A percentile compares a stretch with the other conserved stretches of the same genome.
phyloP scores from a whole-genome alignment of 1,140 invertebrate genomes.

The Diploscapter pachys region DNA sequence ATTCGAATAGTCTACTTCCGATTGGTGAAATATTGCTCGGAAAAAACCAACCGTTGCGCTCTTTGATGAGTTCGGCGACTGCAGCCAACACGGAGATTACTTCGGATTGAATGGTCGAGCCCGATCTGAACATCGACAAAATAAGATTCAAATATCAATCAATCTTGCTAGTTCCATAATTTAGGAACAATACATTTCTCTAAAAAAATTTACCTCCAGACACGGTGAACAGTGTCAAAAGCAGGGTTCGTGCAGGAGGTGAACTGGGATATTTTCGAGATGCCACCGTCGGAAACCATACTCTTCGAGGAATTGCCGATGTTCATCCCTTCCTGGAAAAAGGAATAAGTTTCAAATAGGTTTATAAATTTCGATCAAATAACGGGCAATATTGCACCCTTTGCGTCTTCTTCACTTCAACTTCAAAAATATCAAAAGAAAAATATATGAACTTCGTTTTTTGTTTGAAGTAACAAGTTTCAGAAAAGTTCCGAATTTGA shows the following conservation, averaged over 20 bases:
- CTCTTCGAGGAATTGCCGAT: constrained; percentile 24
- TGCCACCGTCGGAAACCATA: constrained; percentile 34
- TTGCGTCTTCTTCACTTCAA: constrained; percentile 9
- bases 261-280: constrained; percentile 37
- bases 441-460: not conserved
- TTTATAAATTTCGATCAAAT: no score
- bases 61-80: constrained; percentile 84
- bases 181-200: not conserved
- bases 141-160: not conserved
- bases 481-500: constrained; percentile 3
- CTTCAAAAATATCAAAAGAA: constrained; percentile 7
- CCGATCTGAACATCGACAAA: constrained; percentile 60
- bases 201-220: constrained; percentile 53
- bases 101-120: constrained; percentile 82
- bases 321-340: constrained; percentile 17
- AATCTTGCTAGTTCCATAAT: not conserved
- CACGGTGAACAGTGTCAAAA: constrained; percentile 60
- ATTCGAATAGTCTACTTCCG: not conserved
- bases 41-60: constrained; percentile 62
- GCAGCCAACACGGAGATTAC: constrained; percentile 86
- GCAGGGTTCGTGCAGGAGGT: constrained; percentile 49
- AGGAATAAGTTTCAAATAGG: not conserved
- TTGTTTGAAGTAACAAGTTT: constrained; percentile 11
- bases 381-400: not conserved
- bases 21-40: constrained; percentile 2